These are phyloP conservation scores for Eriocheir sinensis DNA, from an alignment of 1,140 invertebrate genomes.

Conservation along the genomic window DNA sequence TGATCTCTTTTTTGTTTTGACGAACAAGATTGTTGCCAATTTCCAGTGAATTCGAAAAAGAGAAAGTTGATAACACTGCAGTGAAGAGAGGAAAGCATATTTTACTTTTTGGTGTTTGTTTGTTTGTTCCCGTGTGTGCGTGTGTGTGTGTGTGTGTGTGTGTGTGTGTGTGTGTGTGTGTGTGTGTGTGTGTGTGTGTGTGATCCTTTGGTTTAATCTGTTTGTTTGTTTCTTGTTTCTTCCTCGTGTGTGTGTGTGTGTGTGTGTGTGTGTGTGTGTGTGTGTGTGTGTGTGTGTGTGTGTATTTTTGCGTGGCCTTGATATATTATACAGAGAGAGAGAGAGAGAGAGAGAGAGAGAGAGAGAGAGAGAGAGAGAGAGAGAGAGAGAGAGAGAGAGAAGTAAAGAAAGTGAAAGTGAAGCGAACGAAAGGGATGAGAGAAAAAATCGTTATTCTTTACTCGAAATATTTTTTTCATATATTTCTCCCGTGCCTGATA, in stretches of 20 bases:
- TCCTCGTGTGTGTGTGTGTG: neutral
- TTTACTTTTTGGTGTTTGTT: neutral
- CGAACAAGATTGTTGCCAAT: conserved; percentile 5
- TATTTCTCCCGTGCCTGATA: neutral
- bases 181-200: neutral
- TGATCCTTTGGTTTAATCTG: neutral
- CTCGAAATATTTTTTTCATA: neutral
- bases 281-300: neutral
- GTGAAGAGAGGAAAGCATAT: neutral
- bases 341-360: conserved; percentile 42
- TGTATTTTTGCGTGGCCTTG: neutral
- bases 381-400: conserved; percentile 41
- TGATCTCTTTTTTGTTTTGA: neutral
- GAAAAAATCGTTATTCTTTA: neutral
- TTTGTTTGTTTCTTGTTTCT: neutral
- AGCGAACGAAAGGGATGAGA: neutral
- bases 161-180: conserved; percentile 45
- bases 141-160: conserved; percentile 29
- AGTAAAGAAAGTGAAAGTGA: conserved; percentile 30
- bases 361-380: conserved; percentile 39
- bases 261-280: neutral
- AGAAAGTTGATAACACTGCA: conserved; percentile 14
- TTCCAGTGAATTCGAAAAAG: neutral
- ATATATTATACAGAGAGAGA: conserved; percentile 6
- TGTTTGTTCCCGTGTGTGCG: neutral